Base-by-base conservation (phyloP, 2,888 invertebrate genomes). In the Stenichneumon culpator region DNA sequence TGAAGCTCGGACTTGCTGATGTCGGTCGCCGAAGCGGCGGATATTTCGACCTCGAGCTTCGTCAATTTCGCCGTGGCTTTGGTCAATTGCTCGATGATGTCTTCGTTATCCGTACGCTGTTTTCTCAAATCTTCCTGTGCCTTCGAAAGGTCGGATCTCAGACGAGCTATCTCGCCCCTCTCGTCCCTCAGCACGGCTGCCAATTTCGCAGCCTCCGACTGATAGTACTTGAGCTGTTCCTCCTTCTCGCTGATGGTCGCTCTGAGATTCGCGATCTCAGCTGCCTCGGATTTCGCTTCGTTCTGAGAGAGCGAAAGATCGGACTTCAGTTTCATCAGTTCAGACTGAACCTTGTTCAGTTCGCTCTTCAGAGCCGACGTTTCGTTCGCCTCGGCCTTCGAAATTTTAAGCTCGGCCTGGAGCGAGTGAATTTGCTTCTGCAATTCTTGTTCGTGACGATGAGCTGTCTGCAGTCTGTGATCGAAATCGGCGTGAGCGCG, bases 371-470 rank as follows among this genome's bases (percentile, higher is more conserved):
- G 91, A 72, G 93, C 90, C 39, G 92, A 86, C 0, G 83, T 86
- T 25, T 93, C 92, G 65, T 83, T 89, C 1, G 91, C 91, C 65
- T 93, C 92, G 52, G 88, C 79, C 77, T 93, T 93, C 2, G 90
- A 90, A 5, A 93, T 89, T 69, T 93, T 94, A 2, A 94, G 86
- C 86, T 94, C 94, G 6, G 94, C 89, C 57, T 94, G 93, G 3
- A 93, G 85, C 4, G 91, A 93, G 86, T 92, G 94, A 86, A 94
- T 81, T 86, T 93, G 92, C 74, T 94, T 95, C 25, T 96, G 95
- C 68, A 96, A 92, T 70, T 96, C 96, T 86, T 95, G 95, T 89
- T 96, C 95, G 87, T 95, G 95, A 90, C 92, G 94, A 92, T 95
- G 95, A 69, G 94, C 93, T 65, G 94, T 92, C 82, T 93, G 92